Evolutionary conservation across 1,140 invertebrate species (phyloP), one percentile per base, ranked within the genome.

Genomic region (Drosophila kanapiae): DNA sequence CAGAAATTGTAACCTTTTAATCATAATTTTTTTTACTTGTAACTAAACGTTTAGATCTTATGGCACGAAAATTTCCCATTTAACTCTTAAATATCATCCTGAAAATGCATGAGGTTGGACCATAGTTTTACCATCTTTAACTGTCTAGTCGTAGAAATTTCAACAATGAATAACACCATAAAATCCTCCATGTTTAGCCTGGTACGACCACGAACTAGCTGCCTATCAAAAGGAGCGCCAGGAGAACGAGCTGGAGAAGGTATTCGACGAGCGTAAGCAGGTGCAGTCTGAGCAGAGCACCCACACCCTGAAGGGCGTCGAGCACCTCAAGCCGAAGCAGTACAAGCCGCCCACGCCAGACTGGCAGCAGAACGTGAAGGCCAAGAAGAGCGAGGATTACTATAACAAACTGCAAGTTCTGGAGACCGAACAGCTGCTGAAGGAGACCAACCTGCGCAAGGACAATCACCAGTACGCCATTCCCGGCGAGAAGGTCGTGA

Each of bases 191-290:
- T 61, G 74, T 85, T 87, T 94, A 98, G 97, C 97, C 61, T 98
- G 97, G 97, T 98, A 98, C 94, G 97, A 98, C 94, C 95, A 95
- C 91, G 97, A 97, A 91, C 95, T 97, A 85, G 95, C 95, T 76
- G 95, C 95, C 91, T 98, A 98, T 93, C 97, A 98, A 93, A 94
- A 95, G 87, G 96, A 97, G 88, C 95, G 97, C 67, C 94, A 96
- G 93, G 96, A 97, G 85, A 97, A 96, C 53, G 97, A 98, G 93
- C 93, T 98, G 68, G 96, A 97, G 86, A 95, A 96, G 92, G 95
- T 97, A 29, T 98, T 98, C 91, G 97, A 98, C 92, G 97, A 98
- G 92, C 95, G 97, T 67, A 94, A 96, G 51, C 95, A 96, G 87
- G 94, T 93, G 47, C 93, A 95, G 75, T 94, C 95, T 67, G 95